These are phyloP conservation scores for Capitella teleta DNA, from an alignment of 1,140 invertebrate species.

Conservation along the genomic window DNA sequence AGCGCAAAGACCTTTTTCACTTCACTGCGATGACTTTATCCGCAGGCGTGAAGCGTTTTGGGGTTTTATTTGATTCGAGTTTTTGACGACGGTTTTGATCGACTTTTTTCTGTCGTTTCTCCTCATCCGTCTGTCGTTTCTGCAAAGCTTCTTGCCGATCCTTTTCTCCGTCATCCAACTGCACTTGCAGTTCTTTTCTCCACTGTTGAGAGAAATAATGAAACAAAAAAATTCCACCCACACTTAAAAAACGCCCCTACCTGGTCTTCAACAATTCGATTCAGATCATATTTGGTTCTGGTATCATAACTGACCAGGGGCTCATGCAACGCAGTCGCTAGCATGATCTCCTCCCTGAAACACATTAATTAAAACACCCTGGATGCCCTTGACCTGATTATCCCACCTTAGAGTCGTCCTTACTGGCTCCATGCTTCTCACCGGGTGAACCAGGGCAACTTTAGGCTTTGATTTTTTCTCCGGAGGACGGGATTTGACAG, in stretches of 20 bases:
- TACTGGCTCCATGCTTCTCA: constrained; percentile 14
- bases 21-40: too few relatives aligned
- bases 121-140: too few relatives aligned
- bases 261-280: constrained; percentile 38
- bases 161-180: too few relatives aligned
- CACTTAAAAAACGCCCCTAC: constrained; percentile 15
- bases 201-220: too few relatives aligned
- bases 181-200: too few relatives aligned
- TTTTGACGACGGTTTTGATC: too few relatives aligned
- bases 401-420: constrained; percentile 16
- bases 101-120: too few relatives aligned
- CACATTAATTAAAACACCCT: not conserved
- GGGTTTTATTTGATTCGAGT: too few relatives aligned
- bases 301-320: constrained; percentile 24
- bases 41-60: too few relatives aligned
- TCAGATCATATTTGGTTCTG: constrained; percentile 32
- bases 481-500: constrained; percentile 14
- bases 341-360: constrained; percentile 30
- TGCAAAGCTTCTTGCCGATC: too few relatives aligned
- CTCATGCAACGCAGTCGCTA: constrained; percentile 31
- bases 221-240: too few relatives aligned
- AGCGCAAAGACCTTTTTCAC: too few relatives aligned
- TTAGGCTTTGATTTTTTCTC: not conserved
- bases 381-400: not conserved
- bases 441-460: not conserved